These are phyloP conservation scores for Thalassoma bifasciatum DNA, from an alignment of 2,113 vertebrate genomes.

Conservation along the genomic window DNA sequence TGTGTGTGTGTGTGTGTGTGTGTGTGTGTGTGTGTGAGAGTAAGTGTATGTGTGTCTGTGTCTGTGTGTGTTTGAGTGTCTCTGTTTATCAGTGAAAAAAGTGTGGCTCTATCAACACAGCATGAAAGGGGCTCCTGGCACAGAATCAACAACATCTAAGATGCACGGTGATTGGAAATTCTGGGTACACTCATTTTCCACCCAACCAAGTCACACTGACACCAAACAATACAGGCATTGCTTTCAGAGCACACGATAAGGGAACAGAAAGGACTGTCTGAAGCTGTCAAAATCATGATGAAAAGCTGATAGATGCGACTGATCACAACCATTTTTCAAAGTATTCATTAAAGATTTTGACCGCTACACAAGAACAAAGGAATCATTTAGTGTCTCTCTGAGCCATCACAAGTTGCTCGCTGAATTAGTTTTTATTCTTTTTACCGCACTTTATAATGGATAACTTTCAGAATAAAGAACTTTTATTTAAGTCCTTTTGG, in stretches of 20 bases:
- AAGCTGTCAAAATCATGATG: background rate
- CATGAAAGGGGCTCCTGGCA: background rate
- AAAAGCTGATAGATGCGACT: background rate
- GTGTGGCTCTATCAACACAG: background rate
- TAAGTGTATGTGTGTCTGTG: conserved; percentile 14
- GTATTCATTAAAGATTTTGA: background rate
- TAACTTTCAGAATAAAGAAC: no score
- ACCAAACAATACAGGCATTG: background rate
- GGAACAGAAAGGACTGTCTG: background rate
- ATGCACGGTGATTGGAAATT: background rate
- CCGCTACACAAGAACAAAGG: background rate
- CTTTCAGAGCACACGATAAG: no score
- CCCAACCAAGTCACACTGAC: no score
- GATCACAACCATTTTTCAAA: no score
- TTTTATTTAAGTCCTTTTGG: no score
- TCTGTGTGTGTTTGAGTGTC: conserved; percentile 22
- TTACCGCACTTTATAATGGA: background rate
- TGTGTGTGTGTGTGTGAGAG: conserved; percentile 9
- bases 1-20: conserved; percentile 26
- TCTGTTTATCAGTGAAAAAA: conserved; percentile 10
- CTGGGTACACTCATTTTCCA: background rate
- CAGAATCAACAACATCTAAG: background rate
- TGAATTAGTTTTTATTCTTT: background rate
- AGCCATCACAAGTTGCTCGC: background rate
- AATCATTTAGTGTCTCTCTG: background rate